These are phyloP conservation scores for Phalacrocorax carbo DNA, from an alignment of 2,113 vertebrate genomes.

Conservation along the genomic window DNA sequence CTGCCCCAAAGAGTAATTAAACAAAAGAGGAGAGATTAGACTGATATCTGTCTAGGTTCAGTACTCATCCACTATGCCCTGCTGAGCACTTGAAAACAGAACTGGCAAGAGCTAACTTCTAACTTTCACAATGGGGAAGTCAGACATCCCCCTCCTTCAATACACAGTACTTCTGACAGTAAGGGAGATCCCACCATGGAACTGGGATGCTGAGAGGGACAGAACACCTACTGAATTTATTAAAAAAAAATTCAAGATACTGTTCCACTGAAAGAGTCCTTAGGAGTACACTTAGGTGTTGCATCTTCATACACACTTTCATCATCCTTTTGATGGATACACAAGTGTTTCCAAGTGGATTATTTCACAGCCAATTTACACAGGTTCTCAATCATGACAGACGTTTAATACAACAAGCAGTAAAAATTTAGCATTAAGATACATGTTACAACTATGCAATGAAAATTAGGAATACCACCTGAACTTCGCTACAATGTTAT, in stretches of 20 bases:
- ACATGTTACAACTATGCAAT: background rate
- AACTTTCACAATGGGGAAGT: background rate
- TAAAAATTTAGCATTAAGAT: background rate
- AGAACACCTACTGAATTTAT: background rate
- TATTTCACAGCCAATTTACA: background rate
- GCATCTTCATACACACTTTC: background rate
- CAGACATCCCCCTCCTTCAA: background rate
- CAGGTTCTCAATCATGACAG: background rate
- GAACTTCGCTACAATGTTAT: background rate
- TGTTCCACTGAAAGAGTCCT: background rate
- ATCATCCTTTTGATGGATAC: background rate
- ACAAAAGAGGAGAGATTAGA: background rate
- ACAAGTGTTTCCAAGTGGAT: background rate
- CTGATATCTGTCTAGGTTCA: background rate
- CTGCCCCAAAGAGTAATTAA: background rate
- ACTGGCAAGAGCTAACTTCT: background rate
- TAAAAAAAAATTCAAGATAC: background rate
- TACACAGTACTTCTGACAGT: background rate
- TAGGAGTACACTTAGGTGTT: background rate
- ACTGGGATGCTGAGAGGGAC: background rate
- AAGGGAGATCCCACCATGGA: background rate
- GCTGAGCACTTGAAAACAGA: background rate
- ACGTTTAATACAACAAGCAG: background rate
- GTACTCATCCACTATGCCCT: background rate
- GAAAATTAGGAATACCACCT: background rate